Evolutionary conservation across 64 coral and sea anemone species (phyloP).

Genomic region (Stichodactyla helianthus): DNA sequence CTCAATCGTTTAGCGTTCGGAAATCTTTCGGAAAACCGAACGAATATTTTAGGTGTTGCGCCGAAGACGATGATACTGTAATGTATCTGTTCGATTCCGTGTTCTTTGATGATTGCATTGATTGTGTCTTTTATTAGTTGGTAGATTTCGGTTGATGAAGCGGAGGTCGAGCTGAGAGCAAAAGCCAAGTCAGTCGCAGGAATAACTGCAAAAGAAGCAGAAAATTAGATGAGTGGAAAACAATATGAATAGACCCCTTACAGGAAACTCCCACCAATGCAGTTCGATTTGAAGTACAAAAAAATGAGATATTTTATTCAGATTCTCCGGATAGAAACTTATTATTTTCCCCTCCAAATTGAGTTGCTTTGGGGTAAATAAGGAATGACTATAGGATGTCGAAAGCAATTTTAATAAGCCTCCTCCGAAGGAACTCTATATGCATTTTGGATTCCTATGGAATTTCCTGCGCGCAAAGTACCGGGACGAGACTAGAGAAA

Average conservation of each 20-base stretch:
- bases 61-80: conserved; percentile 49
- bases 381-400: too few relatives aligned
- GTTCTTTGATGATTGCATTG: conserved; percentile 39
- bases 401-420: too few relatives aligned
- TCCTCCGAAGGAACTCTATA: too few relatives aligned
- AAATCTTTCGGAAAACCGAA: conserved; percentile 39
- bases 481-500: too few relatives aligned
- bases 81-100: conserved; percentile 51
- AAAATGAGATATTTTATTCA: too few relatives aligned
- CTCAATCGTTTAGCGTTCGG: conserved; percentile 29
- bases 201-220: conserved; percentile 5
- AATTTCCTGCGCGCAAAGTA: too few relatives aligned
- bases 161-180: conserved; percentile 43
- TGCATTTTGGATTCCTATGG: too few relatives aligned
- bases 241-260: background rate
- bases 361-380: too few relatives aligned
- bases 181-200: conserved; percentile 62
- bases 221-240: background rate
- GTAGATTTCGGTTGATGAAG: conserved; percentile 26
- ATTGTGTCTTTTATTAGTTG: conserved; percentile 46
- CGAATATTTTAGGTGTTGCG: conserved; percentile 15
- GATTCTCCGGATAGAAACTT: too few relatives aligned
- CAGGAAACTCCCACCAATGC: too few relatives aligned
- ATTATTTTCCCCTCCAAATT: too few relatives aligned
- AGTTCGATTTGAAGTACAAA: too few relatives aligned